A percentile compares a stretch with the other conserved stretches of the same genome.
These are phyloP conservation scores for Microdon myrmicae DNA, from an alignment of 2,888 invertebrate species.

Conservation along the genomic window DNA sequence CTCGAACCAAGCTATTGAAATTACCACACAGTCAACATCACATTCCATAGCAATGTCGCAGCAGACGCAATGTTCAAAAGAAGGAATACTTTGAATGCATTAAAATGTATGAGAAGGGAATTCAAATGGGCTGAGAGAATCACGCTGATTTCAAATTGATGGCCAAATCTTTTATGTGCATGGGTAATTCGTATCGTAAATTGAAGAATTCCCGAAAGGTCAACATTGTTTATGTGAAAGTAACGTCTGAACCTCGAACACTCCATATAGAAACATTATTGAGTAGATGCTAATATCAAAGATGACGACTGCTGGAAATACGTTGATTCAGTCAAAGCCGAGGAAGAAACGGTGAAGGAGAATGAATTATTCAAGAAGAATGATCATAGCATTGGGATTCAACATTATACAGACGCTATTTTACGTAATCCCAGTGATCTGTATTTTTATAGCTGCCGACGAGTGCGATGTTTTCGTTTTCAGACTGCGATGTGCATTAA, in stretches of 20 bases:
- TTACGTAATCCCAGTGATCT: slow-evolving; percentile 96
- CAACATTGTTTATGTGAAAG: slow-evolving; percentile 91
- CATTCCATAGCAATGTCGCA: slow-evolving; percentile 93
- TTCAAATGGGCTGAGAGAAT: slow-evolving; percentile 96
- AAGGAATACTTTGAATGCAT: slow-evolving; percentile 93
- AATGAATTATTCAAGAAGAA: slow-evolving; percentile 94
- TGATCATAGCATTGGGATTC: slow-evolving; percentile 95
- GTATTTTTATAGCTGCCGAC: slow-evolving; percentile 94
- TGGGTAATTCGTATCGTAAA: slow-evolving; percentile 92
- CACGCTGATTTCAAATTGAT: slow-evolving; percentile 97
- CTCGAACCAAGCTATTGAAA: slow-evolving; percentile 84
- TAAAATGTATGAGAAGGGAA: slow-evolving; percentile 89
- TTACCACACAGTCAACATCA: slow-evolving; percentile 93
- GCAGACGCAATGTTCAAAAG: slow-evolving; percentile 97
- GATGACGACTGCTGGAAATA: slow-evolving; percentile 91
- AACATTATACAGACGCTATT: slow-evolving; percentile 96
- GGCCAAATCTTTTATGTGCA: slow-evolving; percentile 94
- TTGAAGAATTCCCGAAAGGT: slow-evolving; percentile 87
- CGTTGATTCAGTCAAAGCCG: slow-evolving; percentile 90
- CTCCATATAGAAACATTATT: slow-evolving; percentile 89
- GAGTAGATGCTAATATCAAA: slow-evolving; percentile 87
- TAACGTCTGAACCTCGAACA: slow-evolving; percentile 96
- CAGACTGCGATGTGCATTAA: slow-evolving; percentile 96
- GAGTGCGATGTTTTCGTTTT: slow-evolving; percentile 97
- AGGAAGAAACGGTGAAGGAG: slow-evolving; percentile 93